Conservation (phyloP, 1,140 invertebrate genomes). For the Meloidogyne chitwoodi region DNA sequence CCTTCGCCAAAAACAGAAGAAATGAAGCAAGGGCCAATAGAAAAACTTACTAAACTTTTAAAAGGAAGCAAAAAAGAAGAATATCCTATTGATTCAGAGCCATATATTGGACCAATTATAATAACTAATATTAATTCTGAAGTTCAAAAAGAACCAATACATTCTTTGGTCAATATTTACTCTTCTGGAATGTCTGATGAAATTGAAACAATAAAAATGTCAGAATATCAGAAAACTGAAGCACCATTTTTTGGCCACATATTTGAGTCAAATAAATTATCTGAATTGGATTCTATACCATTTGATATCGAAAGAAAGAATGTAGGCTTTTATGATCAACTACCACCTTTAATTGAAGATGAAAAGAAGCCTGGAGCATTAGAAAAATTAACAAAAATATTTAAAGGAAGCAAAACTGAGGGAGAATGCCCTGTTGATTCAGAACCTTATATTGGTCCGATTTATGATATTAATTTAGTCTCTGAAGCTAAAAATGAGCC, state of each 20-base stretch:
- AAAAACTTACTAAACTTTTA: not conserved
- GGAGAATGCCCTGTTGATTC: not conserved
- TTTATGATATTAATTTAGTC: slow-evolving; percentile 1
- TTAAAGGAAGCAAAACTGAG: not conserved
- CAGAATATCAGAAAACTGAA: not conserved
- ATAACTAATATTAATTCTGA: slow-evolving; percentile 12
- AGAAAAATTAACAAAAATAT: not conserved
- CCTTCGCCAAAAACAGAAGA: not conserved
- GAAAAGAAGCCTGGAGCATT: not conserved
- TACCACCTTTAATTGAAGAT: not conserved
- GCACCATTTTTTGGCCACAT: not conserved
- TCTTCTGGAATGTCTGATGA: slow-evolving; percentile 24
- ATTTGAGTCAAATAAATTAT: too few species aligned
- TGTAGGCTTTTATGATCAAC: too few species aligned
- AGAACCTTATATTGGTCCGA: slow-evolving; percentile 17
- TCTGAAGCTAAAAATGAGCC: not conserved
- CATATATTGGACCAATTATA: slow-evolving; percentile 16
- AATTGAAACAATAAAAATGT: not conserved
- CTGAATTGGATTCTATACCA: too few species aligned
- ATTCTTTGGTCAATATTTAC: slow-evolving; percentile 14
- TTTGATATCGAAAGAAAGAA: too few species aligned
- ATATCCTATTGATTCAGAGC: not conserved
- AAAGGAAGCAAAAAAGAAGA: slow-evolving; percentile 1
- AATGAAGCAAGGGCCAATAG: not conserved
- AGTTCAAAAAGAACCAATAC: not conserved